These are phyloP conservation scores for Sebastes taczanowskii DNA, from an alignment of 2,797 vertebrate genomes.

Conservation along the genomic window DNA sequence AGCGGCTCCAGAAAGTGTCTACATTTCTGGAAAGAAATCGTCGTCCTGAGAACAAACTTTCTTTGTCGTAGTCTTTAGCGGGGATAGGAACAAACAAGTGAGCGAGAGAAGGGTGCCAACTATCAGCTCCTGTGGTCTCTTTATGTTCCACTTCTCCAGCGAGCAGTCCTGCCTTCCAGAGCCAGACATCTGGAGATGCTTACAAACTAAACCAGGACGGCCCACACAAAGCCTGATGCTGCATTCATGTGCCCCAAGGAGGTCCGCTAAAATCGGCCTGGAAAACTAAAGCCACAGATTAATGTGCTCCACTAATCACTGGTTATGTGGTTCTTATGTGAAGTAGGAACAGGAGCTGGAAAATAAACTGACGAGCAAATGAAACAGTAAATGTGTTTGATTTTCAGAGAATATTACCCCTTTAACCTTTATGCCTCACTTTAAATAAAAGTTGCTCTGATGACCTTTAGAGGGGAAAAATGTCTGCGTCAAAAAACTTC, in stretches of 20 bases:
- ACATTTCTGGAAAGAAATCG: background rate
- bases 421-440: too few relatives aligned
- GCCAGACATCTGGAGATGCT: conserved; percentile 78
- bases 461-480: too few relatives aligned
- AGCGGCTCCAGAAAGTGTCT: background rate
- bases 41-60: conserved; percentile 12
- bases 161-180: conserved; percentile 39
- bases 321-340: background rate
- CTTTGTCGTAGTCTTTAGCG: background rate
- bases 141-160: conserved; percentile 48
- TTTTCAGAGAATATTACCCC: background rate
- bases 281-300: conserved; percentile 36
- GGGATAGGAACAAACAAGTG: conserved; percentile 7
- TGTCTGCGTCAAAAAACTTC: too few relatives aligned
- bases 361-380: background rate
- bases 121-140: conserved; percentile 40
- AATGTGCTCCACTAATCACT: conserved; percentile 18
- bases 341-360: conserved; percentile 12
- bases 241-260: conserved; percentile 37
- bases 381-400: background rate
- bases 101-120: conserved; percentile 24
- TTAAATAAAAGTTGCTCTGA: too few relatives aligned
- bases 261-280: conserved; percentile 26
- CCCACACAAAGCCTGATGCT: conserved; percentile 36
- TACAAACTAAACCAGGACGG: conserved; percentile 50